These are phyloP conservation scores for Microplitis mediator DNA, from an alignment of 1,140 invertebrate genomes.

Conservation along the genomic window DNA sequence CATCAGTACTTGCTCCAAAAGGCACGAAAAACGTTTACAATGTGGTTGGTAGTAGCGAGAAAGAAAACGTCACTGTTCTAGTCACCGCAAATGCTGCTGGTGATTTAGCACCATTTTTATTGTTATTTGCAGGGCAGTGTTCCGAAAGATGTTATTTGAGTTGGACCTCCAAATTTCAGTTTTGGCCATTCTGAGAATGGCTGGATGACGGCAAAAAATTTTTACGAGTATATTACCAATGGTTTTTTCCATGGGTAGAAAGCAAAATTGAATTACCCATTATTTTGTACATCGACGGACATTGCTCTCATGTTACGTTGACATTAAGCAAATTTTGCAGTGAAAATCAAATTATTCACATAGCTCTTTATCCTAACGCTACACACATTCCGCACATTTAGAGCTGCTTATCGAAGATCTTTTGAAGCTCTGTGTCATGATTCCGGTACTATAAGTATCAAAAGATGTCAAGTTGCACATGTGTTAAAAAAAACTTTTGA, in stretches of 20 bases:
- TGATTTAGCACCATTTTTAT: slow-evolving; percentile 39
- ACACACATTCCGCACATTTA: slow-evolving; percentile 23
- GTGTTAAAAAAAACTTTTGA: slow-evolving; percentile 14
- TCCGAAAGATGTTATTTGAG: slow-evolving; percentile 37
- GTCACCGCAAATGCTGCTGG: slow-evolving; percentile 43
- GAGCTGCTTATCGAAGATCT: slow-evolving; percentile 34
- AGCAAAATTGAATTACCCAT: slow-evolving; percentile 41
- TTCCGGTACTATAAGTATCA: neutral
- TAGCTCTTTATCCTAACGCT: neutral
- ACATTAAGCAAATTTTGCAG: slow-evolving; percentile 42
- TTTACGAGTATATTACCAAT: slow-evolving; percentile 54
- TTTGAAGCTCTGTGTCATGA: slow-evolving; percentile 11
- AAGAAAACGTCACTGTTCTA: slow-evolving; percentile 32
- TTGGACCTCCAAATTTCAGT: slow-evolving; percentile 43
- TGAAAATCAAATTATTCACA: neutral
- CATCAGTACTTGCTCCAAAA: neutral
- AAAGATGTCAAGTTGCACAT: slow-evolving; percentile 13
- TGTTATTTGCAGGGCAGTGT: slow-evolving; percentile 46
- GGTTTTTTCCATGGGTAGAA: slow-evolving; percentile 47
- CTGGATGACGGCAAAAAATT: slow-evolving; percentile 51
- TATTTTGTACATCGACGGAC: no score
- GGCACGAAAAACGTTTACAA: slow-evolving; percentile 36
- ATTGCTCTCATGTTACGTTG: slow-evolving; percentile 44
- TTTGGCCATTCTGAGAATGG: slow-evolving; percentile 47
- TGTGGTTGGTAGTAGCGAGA: slow-evolving; percentile 41